Evolutionary conservation across 23 tunicate genomes (phyloP).

Genomic region (Ciona savignyi): DNA sequence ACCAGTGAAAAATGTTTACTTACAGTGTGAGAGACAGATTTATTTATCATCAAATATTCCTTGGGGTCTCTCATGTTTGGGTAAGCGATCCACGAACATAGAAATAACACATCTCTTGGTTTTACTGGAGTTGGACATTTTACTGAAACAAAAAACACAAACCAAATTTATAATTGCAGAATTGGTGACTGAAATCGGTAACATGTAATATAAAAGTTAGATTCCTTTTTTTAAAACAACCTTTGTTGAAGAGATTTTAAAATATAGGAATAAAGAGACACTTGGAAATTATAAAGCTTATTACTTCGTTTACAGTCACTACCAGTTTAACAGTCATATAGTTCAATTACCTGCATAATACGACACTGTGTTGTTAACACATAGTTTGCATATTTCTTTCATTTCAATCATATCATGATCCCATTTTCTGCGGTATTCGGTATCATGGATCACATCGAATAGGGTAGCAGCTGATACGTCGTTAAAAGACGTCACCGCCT

Average conservation of each 20-base stretch:
- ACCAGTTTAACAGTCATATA: no score
- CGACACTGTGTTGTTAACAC: constrained; percentile 81
- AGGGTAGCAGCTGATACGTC: constrained; percentile 68
- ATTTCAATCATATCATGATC: constrained; percentile 95
- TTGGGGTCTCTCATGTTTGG: constrained; percentile 90
- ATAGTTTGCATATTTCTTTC: constrained; percentile 79
- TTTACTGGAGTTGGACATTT: constrained; percentile 95
- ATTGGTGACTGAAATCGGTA: no score
- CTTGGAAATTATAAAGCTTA: no score
- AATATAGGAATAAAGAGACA: no score
- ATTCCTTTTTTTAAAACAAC: no score
- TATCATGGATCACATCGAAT: constrained; percentile 94
- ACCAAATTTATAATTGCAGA: no score
- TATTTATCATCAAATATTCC: constrained; percentile 93
- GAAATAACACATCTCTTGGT: constrained; percentile 73
- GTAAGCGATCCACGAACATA: constrained; percentile 95
- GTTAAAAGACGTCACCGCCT: constrained; percentile 64
- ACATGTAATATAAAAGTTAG: no score
- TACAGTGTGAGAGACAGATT: constrained; percentile 81
- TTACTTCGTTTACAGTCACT: no score
- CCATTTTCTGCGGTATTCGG: constrained; percentile 89
- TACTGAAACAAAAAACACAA: constrained; percentile 29
- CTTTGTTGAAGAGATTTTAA: no score
- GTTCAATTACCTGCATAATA: constrained; percentile 96
- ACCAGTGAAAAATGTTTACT: constrained; percentile 4